Evolutionary conservation across 2,113 vertebrate species (phyloP), one percentile per base, ranked within the genome.

Genomic region (Daphoenositta chrysoptera): DNA sequence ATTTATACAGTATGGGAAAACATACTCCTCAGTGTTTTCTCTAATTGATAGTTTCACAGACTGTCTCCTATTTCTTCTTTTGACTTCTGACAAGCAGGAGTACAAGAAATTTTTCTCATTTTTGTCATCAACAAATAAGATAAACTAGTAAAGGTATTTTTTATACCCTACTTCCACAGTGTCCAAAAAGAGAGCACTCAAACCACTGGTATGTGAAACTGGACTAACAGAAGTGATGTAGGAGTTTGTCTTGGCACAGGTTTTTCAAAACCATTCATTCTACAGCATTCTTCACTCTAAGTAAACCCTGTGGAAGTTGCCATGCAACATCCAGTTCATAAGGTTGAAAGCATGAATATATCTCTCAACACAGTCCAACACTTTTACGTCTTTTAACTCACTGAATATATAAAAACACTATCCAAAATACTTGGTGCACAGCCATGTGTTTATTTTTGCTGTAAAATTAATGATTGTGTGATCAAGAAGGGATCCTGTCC

Each of bases 191-290:
- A 66, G 11, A 83, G 9, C 13, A 19, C 30, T n/a, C 1, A 45
- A 83, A 22, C 1, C 2, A n/a, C 15, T 9, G 4, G 3, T n/a
- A 33, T 2, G 6, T 63, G 71, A 42, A 16, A 11, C 3, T 16
- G 60, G 12, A 27, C 8, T 26, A 9, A 3, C 21, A 69, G 15
- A 42, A 76, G 18, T 27, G 17, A 12, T 58, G 10, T 33, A 50
- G 15, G 47, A 81, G 14, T 39, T 80, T 31, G 3, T 58, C 17
- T 26, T 3, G 22, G 10, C 13, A 47, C 1, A 2, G 5, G 0
- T 17, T 35, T 57, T 83, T 40, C 31, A 7, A 71, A 93, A 76
- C 6, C 0, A 11, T 53, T 80, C 2, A 11, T 44, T 83, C 24
- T 80, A 18, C 6, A 31, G 2, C 1, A n/a, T 79, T 85, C 24